These are phyloP conservation scores for Sebastes nivosus DNA, from an alignment of 2,797 vertebrate genomes.

Conservation along the genomic window DNA sequence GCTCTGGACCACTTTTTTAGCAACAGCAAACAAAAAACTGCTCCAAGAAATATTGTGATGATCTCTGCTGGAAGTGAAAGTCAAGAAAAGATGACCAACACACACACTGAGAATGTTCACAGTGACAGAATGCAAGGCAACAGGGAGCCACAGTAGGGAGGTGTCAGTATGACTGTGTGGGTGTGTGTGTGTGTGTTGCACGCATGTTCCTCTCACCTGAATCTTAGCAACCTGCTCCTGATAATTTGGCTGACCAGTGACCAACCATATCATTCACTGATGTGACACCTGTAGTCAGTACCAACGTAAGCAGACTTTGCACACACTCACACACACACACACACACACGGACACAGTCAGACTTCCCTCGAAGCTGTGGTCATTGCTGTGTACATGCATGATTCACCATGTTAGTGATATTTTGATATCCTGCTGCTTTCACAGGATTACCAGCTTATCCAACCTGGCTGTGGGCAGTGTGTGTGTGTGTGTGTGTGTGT, in stretches of 20 bases:
- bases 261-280: conserved; percentile 3
- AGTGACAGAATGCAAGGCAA: conserved; percentile 15
- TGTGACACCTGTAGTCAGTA: not conserved
- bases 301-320: not conserved
- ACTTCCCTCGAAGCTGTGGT: conserved; percentile 31
- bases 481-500: conserved; percentile 15
- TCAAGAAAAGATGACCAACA: conserved; percentile 5
- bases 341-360: not conserved
- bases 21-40: not conserved
- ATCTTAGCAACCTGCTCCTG: not conserved
- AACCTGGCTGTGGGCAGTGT: conserved; percentile 23
- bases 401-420: conserved; percentile 55
- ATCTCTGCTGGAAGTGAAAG: conserved; percentile 18
- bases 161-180: not conserved
- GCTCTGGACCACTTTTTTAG: not conserved
- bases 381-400: conserved; percentile 43
- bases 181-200: not conserved
- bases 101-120: conserved; percentile 27
- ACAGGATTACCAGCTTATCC: conserved; percentile 41
- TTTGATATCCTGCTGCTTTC: conserved; percentile 56
- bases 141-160: conserved; percentile 2
- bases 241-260: conserved; percentile 14
- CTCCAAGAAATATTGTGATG: not conserved
- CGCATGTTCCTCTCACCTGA: not conserved
- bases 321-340: not conserved